These are phyloP conservation scores for Pangasius larnaudii DNA, from an alignment of 2,797 vertebrate genomes.

Conservation along the genomic window DNA sequence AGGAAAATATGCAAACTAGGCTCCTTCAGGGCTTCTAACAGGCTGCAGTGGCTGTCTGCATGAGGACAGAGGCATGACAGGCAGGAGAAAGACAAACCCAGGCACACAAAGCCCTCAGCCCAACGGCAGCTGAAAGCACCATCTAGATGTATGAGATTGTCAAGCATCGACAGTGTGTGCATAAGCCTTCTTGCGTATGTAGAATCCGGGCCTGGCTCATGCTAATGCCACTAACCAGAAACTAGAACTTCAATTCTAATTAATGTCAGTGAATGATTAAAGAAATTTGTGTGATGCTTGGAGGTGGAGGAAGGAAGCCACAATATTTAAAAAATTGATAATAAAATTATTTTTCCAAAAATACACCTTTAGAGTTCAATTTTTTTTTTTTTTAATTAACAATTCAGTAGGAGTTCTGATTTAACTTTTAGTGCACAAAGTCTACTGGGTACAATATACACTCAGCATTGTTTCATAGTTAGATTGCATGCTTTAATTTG, in stretches of 20 bases:
- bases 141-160: constrained; percentile 53
- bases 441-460: neutral
- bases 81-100: constrained; percentile 45
- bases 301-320: neutral
- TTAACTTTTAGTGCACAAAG: neutral
- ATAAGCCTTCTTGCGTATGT: constrained; percentile 17
- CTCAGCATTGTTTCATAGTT: constrained; percentile 16
- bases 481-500: constrained; percentile 50
- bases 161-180: constrained; percentile 41
- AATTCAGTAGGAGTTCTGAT: neutral
- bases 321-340: neutral
- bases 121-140: constrained; percentile 39
- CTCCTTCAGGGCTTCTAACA: constrained; percentile 71
- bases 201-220: constrained; percentile 9
- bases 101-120: constrained; percentile 37
- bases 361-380: neutral
- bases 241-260: neutral
- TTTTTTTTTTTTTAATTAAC: no score
- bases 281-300: neutral
- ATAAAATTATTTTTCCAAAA: neutral
- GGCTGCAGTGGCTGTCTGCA: constrained; percentile 72
- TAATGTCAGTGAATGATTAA: neutral
- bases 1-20: constrained; percentile 77
- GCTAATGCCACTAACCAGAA: constrained; percentile 8
- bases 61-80: constrained; percentile 44